These are phyloP conservation scores for Hirtodrosophila duncani DNA, from an alignment of 2,888 invertebrate genomes.

Conservation along the genomic window DNA sequence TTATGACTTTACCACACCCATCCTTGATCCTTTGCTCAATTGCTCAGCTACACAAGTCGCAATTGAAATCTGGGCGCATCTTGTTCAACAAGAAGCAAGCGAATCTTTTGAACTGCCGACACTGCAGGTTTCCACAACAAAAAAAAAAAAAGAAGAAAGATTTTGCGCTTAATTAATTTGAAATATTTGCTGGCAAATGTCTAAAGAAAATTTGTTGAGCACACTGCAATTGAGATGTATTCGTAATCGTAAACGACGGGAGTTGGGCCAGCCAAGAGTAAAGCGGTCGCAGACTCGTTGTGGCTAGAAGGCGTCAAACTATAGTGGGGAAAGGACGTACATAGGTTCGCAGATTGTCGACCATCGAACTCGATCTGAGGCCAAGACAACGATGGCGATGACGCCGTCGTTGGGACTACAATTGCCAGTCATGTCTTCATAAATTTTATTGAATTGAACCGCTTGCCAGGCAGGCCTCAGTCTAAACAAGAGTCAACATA, in stretches of 20 bases:
- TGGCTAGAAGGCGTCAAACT: slow-evolving; percentile 53
- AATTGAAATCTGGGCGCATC: slow-evolving; percentile 41
- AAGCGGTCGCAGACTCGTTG: slow-evolving; percentile 16
- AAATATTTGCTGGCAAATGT: slow-evolving; percentile 53
- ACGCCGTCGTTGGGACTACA: slow-evolving; percentile 54
- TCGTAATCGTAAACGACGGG: slow-evolving; percentile 8
- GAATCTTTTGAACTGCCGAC: slow-evolving; percentile 45
- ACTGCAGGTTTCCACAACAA: slow-evolving; percentile 2
- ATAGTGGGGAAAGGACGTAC: slow-evolving; percentile 46
- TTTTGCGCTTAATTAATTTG: slow-evolving; percentile 68
- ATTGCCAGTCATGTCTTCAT: slow-evolving; percentile 72
- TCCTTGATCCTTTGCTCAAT: not conserved
- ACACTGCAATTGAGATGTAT: slow-evolving; percentile 60
- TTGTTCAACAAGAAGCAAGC: slow-evolving; percentile 20
- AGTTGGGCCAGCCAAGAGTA: slow-evolving; percentile 24
- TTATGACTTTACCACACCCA: slow-evolving; percentile 54
- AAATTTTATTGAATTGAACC: slow-evolving; percentile 67
- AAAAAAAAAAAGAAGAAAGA: slow-evolving; percentile 22
- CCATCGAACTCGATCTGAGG: slow-evolving; percentile 32
- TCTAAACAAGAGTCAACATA: slow-evolving; percentile 56
- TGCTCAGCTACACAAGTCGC: slow-evolving; percentile 41
- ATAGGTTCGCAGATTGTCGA: slow-evolving; percentile 22
- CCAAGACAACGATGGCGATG: slow-evolving; percentile 9
- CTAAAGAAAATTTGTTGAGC: slow-evolving; percentile 26
- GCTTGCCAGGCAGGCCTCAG: slow-evolving; percentile 34